phyloP scores from a whole-genome alignment of 2,113 vertebrate species.

The Tricholaema leucomelas region DNA sequence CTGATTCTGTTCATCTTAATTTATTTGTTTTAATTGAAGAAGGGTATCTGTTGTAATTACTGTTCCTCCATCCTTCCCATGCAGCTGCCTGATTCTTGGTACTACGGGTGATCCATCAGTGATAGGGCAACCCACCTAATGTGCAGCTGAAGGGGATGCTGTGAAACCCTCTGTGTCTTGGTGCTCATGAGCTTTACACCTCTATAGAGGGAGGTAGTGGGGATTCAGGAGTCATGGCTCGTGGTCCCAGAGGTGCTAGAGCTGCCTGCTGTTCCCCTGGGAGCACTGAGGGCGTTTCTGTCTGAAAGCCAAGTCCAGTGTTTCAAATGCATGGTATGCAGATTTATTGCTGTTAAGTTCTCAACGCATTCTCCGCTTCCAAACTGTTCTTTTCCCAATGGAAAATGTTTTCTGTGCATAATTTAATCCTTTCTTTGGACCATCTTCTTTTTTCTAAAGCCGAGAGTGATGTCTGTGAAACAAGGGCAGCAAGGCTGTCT shows the following conservation, averaged over 20 bases:
- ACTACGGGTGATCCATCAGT: neutral
- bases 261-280: neutral
- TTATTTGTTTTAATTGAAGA: neutral
- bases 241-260: neutral
- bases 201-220: neutral
- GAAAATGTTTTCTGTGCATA: neutral
- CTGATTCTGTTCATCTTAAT: neutral
- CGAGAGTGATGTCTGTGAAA: neutral
- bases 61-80: neutral
- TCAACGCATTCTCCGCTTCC: neutral
- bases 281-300: neutral
- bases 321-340: neutral
- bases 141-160: neutral
- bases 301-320: neutral
- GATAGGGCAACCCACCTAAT: rapidly evolving
- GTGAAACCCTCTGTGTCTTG: neutral
- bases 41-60: neutral
- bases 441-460: neutral
- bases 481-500: neutral
- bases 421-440: neutral
- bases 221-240: neutral
- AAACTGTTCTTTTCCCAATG: neutral
- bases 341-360: neutral
- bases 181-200: neutral
- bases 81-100: neutral